Base-by-base conservation (phyloP, 2,888 invertebrate genomes). In the Calliphora vomitoria region DNA sequence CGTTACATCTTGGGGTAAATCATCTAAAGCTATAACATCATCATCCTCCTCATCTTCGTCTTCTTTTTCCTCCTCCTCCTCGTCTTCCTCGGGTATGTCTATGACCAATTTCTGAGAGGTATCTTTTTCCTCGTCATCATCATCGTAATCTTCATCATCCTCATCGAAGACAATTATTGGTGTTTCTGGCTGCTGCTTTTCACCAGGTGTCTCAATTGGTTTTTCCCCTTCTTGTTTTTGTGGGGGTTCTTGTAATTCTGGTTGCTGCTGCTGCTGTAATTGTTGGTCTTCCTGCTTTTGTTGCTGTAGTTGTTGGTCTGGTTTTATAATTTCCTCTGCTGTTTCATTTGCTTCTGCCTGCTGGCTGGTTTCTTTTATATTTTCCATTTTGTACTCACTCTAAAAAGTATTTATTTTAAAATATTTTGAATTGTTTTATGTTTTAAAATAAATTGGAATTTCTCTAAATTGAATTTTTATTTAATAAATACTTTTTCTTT, bases 51-150 rank as follows among this genome's bases (percentile, higher is more conserved):
- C 76, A 0, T 82, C 86, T 4, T 83, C 79, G 10, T 85, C 79
- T 1, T 71, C 44, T 4, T 83, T 55, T n/a, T 82, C 72, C 3
- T 86, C 82, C 8, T 66, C 83, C 11, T 82, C 86, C 6, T 86
- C 86, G 1, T 86, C 79, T 15, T 86, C 82, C 2, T 87, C 87
- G 4, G 85, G 82, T 75, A 87, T 75, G 60, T 87, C 87, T 4
- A 87, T 87, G 53, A 87, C 78, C 35, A 87, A 71, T 75, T 87
- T 87, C 15, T 87, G 87, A 3, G 87, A 87, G n/a, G 79, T 87
- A 6, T 85, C 87, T 58, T 85, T 87, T 69, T 87, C 87, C 13
- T 87, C 87, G 50, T 87, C 84, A 60, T 87, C 87, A 31, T 87
- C 87, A 2, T 81, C 76, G 3, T 84, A 71, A 13, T 78, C 44